Base-by-base conservation (phyloP, 2,888 invertebrate genomes). In the Conistra vaccinii region DNA sequence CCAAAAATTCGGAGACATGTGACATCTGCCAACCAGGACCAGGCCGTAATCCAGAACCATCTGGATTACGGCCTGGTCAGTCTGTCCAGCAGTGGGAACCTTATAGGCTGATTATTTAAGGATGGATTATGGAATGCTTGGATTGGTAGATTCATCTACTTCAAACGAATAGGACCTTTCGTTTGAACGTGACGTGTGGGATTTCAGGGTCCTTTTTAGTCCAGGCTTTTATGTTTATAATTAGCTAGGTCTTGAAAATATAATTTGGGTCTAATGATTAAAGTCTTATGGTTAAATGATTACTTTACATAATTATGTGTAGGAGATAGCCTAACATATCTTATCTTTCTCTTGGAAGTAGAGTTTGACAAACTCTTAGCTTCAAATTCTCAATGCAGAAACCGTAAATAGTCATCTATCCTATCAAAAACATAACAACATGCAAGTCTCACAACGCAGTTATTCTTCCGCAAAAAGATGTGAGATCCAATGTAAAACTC, bases 101-200 rank as follows among this genome's bases (percentile, higher is more conserved):
- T n/a, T n/a, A n/a, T n/a, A n/a, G n/a, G n/a, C n/a, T n/a, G n/a
- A n/a, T n/a, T n/a, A n/a, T n/a, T n/a, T n/a, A n/a, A n/a, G n/a
- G n/a, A n/a, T n/a, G n/a, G n/a, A n/a, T n/a, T n/a, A n/a, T n/a
- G n/a, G n/a, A 45, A 61, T 17, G 23, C n/a, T 72, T n/a, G 23
- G 17, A 39, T 61, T 53, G 23, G 32, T 53, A 0, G 20, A 32
- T 29, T 32, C 12, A 17, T 29, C 20, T 2, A 51, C 42, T 23
- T 73, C 39, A 60, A 73, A 29, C 20, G 20, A 73, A 60, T 7
- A 60, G 7, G 10, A 60, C 7, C 29, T 26, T 26, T 57, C 9
- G 57, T 57, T 29, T 57, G 29, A 32, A 35, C 4, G 26, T 48
- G 6, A 35, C 14, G 20, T 35, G 1, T 26, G 39, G 12, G 12